Base-by-base conservation (phyloP, 2,888 invertebrate species). In the Drosophila seclusa region DNA sequence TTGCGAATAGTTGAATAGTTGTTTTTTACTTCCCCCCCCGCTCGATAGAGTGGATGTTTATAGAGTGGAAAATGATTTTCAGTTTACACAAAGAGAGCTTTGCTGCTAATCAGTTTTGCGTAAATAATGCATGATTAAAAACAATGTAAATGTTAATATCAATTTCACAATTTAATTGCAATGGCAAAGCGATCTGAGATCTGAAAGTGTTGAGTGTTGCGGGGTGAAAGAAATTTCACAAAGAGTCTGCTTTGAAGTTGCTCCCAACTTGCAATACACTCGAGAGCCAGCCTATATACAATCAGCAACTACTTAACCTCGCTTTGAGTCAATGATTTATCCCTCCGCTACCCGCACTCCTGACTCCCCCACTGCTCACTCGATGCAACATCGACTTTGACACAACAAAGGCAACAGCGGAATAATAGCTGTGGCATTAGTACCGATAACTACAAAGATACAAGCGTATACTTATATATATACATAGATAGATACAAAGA, bases 401-500 rank as follows among this genome's bases (percentile, higher is more conserved):
- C 73, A 79, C 63, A 68, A 60, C 78, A 87, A 84, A 84, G 82
- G 71, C 80, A 78, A 80, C 73, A 76, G 67, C 73, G 72, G 74
- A 80, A 87, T 87, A 86, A 86, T 86, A 76, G 78, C 69, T 59
- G 60, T 52, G 85, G 87, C 82, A 84, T 87, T 87, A 84, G 85
- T 82, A 65, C 49, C 67, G 59, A 72, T 78, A 72, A 69, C 71
- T 67, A 64, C 68, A 68, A 24, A 58, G 36, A 54, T 21, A 38
- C 58, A 53, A 60, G 53, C 16, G 18, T 53, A 34, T 34, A 16
- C 24, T 45, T 34, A 13, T 7, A 59, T 55, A 32, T 18, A 78
- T 32, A 66, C 53, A 63, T 53, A 66, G 57, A 64, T 36, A 70
- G 63, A 59, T 58, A 68, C 50, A 66, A 61, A 66, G 64, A 61